Conservation (phyloP, 2,797 vertebrate genomes). For the Neosilurus hyrtlii region DNA sequence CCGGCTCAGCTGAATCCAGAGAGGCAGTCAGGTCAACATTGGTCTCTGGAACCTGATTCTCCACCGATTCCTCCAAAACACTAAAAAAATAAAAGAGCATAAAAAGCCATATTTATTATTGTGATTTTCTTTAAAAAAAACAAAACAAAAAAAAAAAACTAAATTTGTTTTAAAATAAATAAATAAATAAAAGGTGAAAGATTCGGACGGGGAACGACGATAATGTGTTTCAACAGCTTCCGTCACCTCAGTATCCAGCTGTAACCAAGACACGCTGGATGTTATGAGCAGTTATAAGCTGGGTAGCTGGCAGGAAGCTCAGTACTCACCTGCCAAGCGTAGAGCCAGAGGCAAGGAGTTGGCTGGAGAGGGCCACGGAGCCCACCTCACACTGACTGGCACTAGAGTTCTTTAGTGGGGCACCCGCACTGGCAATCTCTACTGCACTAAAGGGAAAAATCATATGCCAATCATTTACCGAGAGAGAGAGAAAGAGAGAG, state of each 20-base stretch:
- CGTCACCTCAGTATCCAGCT: constrained; percentile 18
- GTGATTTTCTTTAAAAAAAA: background rate
- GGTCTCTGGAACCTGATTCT: constrained; percentile 59
- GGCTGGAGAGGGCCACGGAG: constrained; percentile 75
- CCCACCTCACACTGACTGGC: constrained; percentile 80
- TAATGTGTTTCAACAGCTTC: constrained; percentile 18
- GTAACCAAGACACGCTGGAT: constrained; percentile 33
- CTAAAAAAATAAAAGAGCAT: constrained; percentile 49
- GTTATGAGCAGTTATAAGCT: constrained; percentile 36
- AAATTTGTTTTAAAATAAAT: background rate
- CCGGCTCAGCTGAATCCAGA: constrained; percentile 56
- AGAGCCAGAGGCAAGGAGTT: constrained; percentile 81
- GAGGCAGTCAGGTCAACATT: constrained; percentile 57
- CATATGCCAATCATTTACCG: constrained; percentile 77
- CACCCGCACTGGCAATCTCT: constrained; percentile 78
- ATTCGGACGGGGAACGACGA: background rate
- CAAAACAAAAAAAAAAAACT: background rate
- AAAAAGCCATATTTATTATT: no score
- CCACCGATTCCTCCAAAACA: constrained; percentile 58
- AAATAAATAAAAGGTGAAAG: background rate
- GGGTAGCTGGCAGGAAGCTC: constrained; percentile 51
- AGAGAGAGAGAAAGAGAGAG: background rate
- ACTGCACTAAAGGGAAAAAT: constrained; percentile 87
- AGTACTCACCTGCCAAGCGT: constrained; percentile 82
- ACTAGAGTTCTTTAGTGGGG: constrained; percentile 78